Base-by-base conservation (phyloP, 2,888 invertebrate species). In the Diaprepes abbreviatus region DNA sequence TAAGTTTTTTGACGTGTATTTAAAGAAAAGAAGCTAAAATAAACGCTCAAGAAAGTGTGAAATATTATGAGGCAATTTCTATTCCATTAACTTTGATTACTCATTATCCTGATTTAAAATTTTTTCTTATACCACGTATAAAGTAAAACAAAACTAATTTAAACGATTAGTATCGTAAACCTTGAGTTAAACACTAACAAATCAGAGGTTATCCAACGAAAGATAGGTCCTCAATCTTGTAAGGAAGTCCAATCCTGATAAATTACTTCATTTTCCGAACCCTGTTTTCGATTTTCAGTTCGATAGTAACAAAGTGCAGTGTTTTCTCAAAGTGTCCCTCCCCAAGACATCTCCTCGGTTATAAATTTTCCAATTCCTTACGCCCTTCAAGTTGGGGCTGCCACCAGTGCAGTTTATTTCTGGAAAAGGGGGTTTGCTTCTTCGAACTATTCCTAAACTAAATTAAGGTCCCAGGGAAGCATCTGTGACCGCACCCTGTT, bases 351-450 rank as follows among this genome's bases (percentile, higher is more conserved):
- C 74, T 74, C 48, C 52, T 66, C 72, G 79, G 80, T 81, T 81
- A 83, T 83, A 84, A 84, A 84, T 84, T 83, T 81, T 82, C 83
- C 83, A 83, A 83, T 83, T 83, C 81, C 81, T 77, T 76, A 79
- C 81, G 81, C 81, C 82, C 81, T 79, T 77, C 76, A 76, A 54
- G 50, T 60, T 33, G 50, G 35, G 66, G 62, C 83, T 33, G 66
- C 67, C 67, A 71, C 68, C 71, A 71, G 71, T 71, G 71, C 71
- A 68, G 67, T 71, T 71, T 68, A 68, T 71, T 67, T 71, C 67
- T 57, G 50, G 83, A 82, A 80, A 82, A 83, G 82, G 83, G 84
- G 84, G 84, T 83, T 84, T 58, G 19, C 38, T 65, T 57, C 65
- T 55, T 83, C 84, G 84, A 79, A 78, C 76, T 72, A 72, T 69